Evolutionary conservation across 2,113 vertebrate genomes (phyloP).

Genomic region (Cacatua alba): DNA sequence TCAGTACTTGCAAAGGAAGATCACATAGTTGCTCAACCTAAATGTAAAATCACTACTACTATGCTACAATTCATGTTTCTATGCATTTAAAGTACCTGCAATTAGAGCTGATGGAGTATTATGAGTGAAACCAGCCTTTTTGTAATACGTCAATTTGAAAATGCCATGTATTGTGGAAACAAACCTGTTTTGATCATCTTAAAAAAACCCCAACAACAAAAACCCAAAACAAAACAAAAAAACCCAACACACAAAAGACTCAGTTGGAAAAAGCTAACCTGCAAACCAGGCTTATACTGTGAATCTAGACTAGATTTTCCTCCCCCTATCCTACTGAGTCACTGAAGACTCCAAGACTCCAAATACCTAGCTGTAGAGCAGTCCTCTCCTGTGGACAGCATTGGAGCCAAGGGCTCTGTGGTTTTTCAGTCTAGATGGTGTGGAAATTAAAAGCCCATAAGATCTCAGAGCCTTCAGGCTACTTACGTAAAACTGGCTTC

Average conservation of each 20-base stretch:
- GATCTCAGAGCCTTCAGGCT: not conserved
- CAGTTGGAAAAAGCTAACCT: rapidly evolving
- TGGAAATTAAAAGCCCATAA: not conserved
- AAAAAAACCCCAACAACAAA: not conserved
- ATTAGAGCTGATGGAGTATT: not conserved
- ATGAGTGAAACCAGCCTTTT: not conserved
- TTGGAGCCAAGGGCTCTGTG: not conserved
- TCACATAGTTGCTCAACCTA: not conserved
- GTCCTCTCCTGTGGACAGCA: not conserved
- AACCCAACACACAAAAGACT: not conserved
- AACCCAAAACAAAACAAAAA: not conserved
- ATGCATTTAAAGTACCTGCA: not conserved
- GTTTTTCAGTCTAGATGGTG: not conserved
- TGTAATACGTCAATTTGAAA: not conserved
- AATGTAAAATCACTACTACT: not conserved
- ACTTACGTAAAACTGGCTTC: not conserved
- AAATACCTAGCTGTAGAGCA: not conserved
- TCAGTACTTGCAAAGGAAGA: not conserved
- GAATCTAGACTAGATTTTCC: not conserved
- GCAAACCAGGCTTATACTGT: not conserved
- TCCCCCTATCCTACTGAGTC: not conserved
- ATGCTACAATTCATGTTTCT: not conserved
- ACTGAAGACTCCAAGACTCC: not conserved
- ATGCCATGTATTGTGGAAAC: not conserved
- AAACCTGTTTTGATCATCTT: not conserved